Percentiles rank a stretch among this genome's conserved stretches.
Evolutionary conservation across 2,888 invertebrate species (phyloP).

Genomic region (Hypolimnas misippus): DNA sequence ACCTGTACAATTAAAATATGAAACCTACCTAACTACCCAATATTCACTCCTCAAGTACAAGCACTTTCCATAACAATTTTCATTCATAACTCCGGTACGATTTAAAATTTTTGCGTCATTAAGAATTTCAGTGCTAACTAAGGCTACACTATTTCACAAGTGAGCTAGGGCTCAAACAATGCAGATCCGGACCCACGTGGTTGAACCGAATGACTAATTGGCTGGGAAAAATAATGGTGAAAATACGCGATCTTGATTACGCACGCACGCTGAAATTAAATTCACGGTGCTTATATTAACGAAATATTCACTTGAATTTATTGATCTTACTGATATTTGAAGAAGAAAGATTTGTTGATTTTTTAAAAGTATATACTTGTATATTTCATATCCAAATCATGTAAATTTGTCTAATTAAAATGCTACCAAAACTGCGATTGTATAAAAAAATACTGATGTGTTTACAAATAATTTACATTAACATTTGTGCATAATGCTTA

Average conservation of each 20-base stretch:
- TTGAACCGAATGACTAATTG: constrained; percentile 28
- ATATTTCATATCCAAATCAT: too few relatives aligned
- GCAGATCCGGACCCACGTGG: constrained; percentile 16
- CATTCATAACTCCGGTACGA: neutral
- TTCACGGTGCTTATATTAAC: constrained; percentile 1
- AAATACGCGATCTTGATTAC: constrained; percentile 24
- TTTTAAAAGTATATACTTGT: neutral
- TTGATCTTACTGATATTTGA: neutral
- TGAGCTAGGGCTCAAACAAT: constrained; percentile 7
- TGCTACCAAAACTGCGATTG: too few relatives aligned
- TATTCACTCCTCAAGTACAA: neutral
- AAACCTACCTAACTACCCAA: too few relatives aligned
- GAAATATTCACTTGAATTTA: constrained; percentile 1
- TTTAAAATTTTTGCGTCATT: constrained; percentile 16
- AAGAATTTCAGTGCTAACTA: constrained; percentile 22
- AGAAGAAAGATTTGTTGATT: neutral
- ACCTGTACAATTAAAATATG: too few relatives aligned
- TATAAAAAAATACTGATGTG: too few relatives aligned
- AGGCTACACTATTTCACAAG: constrained; percentile 30
- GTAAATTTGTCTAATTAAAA: too few relatives aligned
- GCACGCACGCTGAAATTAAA: constrained; percentile 12
- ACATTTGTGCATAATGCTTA: too few relatives aligned
- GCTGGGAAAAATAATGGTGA: constrained; percentile 20
- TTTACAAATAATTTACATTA: too few relatives aligned
- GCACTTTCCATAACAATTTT: neutral